Conservation (phyloP, 2,797 vertebrate genomes). For the Cuculus canorus region DNA sequence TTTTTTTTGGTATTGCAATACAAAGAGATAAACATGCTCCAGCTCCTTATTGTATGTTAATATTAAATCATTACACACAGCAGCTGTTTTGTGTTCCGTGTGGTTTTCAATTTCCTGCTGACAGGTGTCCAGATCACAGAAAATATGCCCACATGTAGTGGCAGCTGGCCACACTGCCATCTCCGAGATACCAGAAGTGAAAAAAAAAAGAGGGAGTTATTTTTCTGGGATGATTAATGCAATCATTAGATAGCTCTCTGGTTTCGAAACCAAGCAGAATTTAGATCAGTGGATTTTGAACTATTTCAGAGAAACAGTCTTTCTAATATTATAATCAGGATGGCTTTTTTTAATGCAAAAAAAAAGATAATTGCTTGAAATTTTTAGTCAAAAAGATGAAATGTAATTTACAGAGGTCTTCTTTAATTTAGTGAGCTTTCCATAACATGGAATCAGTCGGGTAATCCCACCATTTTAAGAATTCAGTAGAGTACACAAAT, state of each 20-base stretch:
- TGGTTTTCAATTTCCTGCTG: conserved; percentile 64
- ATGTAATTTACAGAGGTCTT: background rate
- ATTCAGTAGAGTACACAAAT: background rate
- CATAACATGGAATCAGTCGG: background rate
- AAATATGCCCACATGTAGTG: conserved; percentile 35
- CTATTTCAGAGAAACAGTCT: background rate
- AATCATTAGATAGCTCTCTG: background rate
- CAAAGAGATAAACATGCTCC: background rate
- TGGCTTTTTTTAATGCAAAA: background rate
- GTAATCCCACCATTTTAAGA: background rate
- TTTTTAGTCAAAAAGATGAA: background rate
- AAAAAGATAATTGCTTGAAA: background rate
- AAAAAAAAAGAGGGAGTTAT: conserved; percentile 2
- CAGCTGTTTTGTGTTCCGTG: conserved; percentile 50
- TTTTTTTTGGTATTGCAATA: background rate
- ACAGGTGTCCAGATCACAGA: conserved; percentile 65
- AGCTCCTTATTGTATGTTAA: conserved; percentile 35
- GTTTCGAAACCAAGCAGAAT: background rate
- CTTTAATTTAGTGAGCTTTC: background rate
- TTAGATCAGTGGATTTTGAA: background rate
- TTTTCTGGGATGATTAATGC: background rate
- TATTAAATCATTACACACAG: conserved; percentile 46
- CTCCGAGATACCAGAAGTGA: background rate
- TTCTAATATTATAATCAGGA: background rate
- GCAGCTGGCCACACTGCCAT: conserved; percentile 60